Evolutionary conservation across 2,113 vertebrate species (phyloP).

Genomic region (Hepsetus odoe): DNA sequence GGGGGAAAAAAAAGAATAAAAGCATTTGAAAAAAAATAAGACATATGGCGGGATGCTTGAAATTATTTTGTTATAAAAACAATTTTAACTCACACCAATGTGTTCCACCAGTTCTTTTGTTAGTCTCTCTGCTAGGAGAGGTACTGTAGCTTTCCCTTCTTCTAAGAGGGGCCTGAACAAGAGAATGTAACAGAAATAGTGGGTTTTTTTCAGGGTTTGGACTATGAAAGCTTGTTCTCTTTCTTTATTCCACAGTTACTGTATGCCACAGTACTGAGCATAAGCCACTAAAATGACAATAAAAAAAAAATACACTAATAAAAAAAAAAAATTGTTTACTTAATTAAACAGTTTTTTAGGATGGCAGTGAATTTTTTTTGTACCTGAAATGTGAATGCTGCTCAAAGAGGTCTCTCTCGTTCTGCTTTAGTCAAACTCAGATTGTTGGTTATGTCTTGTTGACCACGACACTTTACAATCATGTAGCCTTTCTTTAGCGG

Average conservation of each 20-base stretch:
- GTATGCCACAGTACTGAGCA: not conserved
- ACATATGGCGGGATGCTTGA: too few species aligned
- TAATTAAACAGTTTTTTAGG: not conserved
- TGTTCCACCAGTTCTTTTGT: conserved; percentile 55
- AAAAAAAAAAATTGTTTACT: too few species aligned
- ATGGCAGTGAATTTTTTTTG: not conserved
- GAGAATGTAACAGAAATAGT: not conserved
- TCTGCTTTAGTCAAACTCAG: conserved; percentile 68
- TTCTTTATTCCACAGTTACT: not conserved
- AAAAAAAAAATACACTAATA: not conserved
- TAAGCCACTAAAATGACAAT: not conserved
- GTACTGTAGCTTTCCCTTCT: conserved; percentile 53
- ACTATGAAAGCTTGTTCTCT: too few species aligned
- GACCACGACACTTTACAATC: conserved; percentile 80
- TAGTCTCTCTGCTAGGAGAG: conserved; percentile 49
- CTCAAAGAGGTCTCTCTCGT: conserved; percentile 75
- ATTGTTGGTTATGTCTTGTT: conserved; percentile 64
- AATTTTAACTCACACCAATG: conserved; percentile 36
- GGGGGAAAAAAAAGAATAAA: not conserved
- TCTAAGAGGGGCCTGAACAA: conserved; percentile 37
- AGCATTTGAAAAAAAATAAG: too few species aligned
- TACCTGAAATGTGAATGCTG: conserved; percentile 72
- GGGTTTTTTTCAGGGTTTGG: too few species aligned
- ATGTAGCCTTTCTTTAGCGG: conserved; percentile 81
- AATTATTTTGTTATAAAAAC: not conserved